phyloP scores from a whole-genome alignment of 2,888 invertebrate species.

The Agrochola lota region DNA sequence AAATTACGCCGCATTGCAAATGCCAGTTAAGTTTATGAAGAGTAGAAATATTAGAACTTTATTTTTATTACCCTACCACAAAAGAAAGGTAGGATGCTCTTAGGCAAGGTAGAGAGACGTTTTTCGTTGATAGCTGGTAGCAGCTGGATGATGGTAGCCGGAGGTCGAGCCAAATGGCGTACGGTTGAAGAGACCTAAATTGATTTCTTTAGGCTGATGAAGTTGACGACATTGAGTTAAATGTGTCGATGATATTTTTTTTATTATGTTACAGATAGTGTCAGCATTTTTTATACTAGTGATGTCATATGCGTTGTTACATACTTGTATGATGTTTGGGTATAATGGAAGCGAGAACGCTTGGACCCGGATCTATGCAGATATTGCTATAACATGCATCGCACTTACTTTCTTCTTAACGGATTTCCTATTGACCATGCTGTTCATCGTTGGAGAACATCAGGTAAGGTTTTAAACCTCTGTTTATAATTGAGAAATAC shows the following conservation, averaged over 20 bases:
- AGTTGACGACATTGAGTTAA: too few species aligned
- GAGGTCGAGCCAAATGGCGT: too few species aligned
- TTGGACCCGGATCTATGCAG: conserved; percentile 23
- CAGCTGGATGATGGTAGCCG: too few species aligned
- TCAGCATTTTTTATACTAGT: conserved; percentile 29
- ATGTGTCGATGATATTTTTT: background rate
- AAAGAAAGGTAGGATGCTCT: too few species aligned
- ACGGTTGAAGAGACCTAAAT: background rate
- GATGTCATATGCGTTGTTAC: conserved; percentile 34
- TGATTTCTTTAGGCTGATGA: background rate
- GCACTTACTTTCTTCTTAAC: conserved; percentile 23
- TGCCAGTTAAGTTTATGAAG: too few species aligned
- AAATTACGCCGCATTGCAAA: too few species aligned
- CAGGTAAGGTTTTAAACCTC: conserved; percentile 12
- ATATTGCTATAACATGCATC: conserved; percentile 28
- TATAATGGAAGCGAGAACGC: conserved; percentile 7
- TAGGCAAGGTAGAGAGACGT: background rate
- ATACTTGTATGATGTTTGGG: conserved; percentile 24
- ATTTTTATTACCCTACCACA: too few species aligned
- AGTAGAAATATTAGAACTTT: background rate
- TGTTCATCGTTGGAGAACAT: conserved; percentile 41
- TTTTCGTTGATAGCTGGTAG: background rate
- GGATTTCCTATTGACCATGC: conserved; percentile 26
- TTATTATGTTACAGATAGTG: conserved; percentile 28
- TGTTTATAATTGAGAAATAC: background rate